A percentile compares a stretch with the other conserved stretches of the same genome.
Conservation (phyloP, 2,888 invertebrate species). For the Julus scandinavius region DNA sequence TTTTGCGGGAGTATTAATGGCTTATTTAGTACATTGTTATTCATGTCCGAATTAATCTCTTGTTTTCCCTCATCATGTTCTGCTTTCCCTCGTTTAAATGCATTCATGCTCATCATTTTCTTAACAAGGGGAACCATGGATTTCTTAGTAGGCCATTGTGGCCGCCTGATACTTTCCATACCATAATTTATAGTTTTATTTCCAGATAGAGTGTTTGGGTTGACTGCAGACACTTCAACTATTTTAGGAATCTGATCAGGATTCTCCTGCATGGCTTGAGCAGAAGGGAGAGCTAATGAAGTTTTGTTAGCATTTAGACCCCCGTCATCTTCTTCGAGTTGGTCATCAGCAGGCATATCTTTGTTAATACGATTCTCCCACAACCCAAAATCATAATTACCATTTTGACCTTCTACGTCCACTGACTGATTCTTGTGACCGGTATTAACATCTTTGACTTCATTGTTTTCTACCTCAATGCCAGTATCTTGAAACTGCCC, state of each 20-base stretch:
- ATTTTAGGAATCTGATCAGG: constrained; percentile 23
- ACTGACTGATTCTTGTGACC: neutral
- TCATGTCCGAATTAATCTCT: neutral
- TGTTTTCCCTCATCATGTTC: neutral
- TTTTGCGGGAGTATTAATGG: neutral
- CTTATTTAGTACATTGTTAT: constrained; percentile 8
- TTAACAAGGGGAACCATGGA: neutral
- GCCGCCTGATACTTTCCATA: constrained; percentile 20
- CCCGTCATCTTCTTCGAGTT: neutral
- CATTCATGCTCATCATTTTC: neutral
- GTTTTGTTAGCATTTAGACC: neutral
- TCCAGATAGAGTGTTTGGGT: neutral
- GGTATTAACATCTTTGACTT: constrained; percentile 12
- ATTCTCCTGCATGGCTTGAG: neutral
- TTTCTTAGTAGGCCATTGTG: constrained; percentile 30
- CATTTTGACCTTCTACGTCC: constrained; percentile 10
- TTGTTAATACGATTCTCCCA: neutral
- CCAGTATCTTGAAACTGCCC: constrained; percentile 8
- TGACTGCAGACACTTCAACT: constrained; percentile 5
- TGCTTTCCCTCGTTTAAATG: neutral
- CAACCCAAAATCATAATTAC: constrained; percentile 26
- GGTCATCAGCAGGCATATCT: constrained; percentile 1
- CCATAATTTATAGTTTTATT: neutral
- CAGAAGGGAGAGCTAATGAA: constrained; percentile 22
- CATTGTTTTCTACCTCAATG: neutral